Base-by-base conservation (phyloP, 2,113 vertebrate species). In the Patagioenas fasciata region DNA sequence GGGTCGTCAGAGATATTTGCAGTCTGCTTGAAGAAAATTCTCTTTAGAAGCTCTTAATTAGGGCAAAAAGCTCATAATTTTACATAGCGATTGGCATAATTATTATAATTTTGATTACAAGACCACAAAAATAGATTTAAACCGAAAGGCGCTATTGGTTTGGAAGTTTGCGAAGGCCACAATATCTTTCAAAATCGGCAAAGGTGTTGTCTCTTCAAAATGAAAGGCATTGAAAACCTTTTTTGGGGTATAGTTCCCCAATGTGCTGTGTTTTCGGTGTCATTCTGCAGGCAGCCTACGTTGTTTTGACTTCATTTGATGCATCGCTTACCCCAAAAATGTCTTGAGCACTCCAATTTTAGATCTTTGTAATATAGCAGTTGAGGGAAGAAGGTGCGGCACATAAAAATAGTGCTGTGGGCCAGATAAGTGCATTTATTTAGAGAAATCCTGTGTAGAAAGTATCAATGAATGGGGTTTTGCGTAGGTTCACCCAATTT, bases 341-440 rank as follows among this genome's bases (percentile, higher is more conserved):
- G 17, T 73, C 89, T 91, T 28, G 42, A 95, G 80, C 60, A 18
- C 80, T 78, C 83, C 83, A 69, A 28, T 94, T 95, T 96, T 91
- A 86, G 80, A 79, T 53, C 85, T 93, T 16, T 42, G 48, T 80
- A 89, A 74, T 64, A 56, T 3, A 64, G 50, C 36, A n/a, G 48
- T 13, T 70, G 32, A 47, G 50, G 54, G 31, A 81, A 72, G 89
- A 81, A 72, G 83, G 40, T 51, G n/a, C 3, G 6, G 71, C 40
- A 17, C 8, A 5, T 67, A 86, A 91, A 94, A 85, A 89, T 26
- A 88, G 38, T 56, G 25, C 70, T 61, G 5, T 9, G 42, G 72
- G 60, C 26, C 60, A 74, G 53, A 56, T 72, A 70, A 60, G 42
- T 57, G 51, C 26, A 8, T 54, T 87, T 18, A 20, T 61, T 65